Base-by-base conservation (phyloP, 2,888 invertebrate genomes). In the Tenthredo mesomela region DNA sequence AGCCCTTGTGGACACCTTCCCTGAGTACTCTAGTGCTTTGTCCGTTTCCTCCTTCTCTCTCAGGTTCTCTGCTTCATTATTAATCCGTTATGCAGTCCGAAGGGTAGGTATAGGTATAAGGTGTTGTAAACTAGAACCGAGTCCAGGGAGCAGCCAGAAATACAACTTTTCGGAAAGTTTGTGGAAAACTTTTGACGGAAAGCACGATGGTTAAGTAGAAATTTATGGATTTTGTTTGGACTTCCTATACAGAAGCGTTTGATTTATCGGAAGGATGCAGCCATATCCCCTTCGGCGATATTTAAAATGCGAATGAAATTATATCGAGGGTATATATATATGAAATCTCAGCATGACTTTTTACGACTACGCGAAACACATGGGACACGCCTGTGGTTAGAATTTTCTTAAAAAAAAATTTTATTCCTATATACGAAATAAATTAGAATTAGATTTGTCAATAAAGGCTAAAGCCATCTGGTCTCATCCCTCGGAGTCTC, bases 151-250 rank as follows among this genome's bases (percentile, higher is more conserved):
- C 89, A 90, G 90, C 84, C 89, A 90, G 90, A 91, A 92, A 92
- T 91, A 92, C 91, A 91, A 92, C 92, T 93, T 92, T 25, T 92
- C 90, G 90, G 89, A 92, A 92, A 92, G 90, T 93, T 90, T 87
- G 89, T 15, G 18, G 18, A 89, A 91, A 93, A 92, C 91, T 93
- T 92, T 89, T 91, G 92, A 92, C 92, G 91, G 92, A 91, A 92
- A 67, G 33, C 33, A 18, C 85, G 67, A 18, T n/a, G 67, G 67
- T 67, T 82, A 15, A 82, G 82, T 67, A 18, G 82, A 29, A 82
- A 82, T 82, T 82, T 82, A 82, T 82, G 82, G 82, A 82, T 82
- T 82, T 82, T 82, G 82, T 82, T 82, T 82, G 82, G 47, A 82
- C 67, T 67, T n/a, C 1, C 50, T 75, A 37, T 75, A 37, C 5